Base-by-base conservation (phyloP, 2,797 vertebrate species). In the Poecilia velifera region DNA sequence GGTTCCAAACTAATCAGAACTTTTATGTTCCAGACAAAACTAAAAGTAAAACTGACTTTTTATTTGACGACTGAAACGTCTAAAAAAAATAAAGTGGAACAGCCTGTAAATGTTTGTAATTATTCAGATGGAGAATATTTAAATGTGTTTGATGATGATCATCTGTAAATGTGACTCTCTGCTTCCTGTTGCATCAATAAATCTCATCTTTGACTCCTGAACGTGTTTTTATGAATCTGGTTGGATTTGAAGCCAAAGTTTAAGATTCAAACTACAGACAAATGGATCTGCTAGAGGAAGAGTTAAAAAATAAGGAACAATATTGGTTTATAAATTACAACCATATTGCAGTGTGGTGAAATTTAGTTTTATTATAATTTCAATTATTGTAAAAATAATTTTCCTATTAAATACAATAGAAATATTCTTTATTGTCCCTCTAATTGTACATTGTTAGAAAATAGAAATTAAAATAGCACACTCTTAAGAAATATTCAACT, bases 31-130 rank as follows among this genome's bases (percentile, higher is more conserved):
- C 36, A 41, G 22, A 66, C 10, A 10, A 41, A 68, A 41, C n/a
- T 12, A 31, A 59, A 57, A 57, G 12, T 57, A 6, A 28, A 13
- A 57, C n/a, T 57, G 3, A 4, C 5, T 36, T 64, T 64, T 36
- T 62, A 25, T 62, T 62, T 62, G 57, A 16, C 34, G 59, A 36
- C 13, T 8, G 8, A 22, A 68, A 68, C 8, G 10, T 68, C 64
- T 68, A 12, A 41, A 64, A 64, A 64, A 8, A 6, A 20, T 2
- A 20, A 41, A 68, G 36, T 25, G 77, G 34, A 45, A 59, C 77
- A 78, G 89, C 83, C 74, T 93, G 91, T 93, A 92, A 87, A 90
- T 93, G 85, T 90, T 73, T 94, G 90, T 93, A 90, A 91, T 88
- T 88, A 93, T 87, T 86, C 82, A 90, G 87, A 89, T 91, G 85